Evolutionary conservation across 2,797 vertebrate species (phyloP).

Genomic region (Enteromius thamalakanensis): DNA sequence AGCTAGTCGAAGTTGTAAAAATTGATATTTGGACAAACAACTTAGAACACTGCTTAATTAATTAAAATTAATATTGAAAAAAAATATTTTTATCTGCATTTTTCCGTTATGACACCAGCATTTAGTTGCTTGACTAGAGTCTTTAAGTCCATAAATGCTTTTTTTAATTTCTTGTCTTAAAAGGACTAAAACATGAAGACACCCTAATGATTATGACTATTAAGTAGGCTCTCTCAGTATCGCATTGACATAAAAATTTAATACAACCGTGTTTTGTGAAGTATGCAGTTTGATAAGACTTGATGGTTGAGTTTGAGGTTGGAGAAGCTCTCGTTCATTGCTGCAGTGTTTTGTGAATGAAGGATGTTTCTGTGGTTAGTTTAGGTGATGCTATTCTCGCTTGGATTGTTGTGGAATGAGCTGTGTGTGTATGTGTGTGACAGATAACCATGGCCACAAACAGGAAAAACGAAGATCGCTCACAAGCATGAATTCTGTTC

Average conservation of each 20-base stretch:
- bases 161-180: neutral
- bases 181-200: neutral
- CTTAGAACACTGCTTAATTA: too few species aligned
- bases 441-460: slow-evolving; percentile 5
- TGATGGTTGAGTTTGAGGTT: neutral
- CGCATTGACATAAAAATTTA: neutral
- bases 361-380: slow-evolving; percentile 10
- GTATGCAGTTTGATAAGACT: neutral
- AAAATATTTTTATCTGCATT: neutral
- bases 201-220: neutral
- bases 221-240: neutral
- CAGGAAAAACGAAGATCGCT: neutral
- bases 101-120: neutral
- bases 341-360: neutral
- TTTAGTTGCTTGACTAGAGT: neutral
- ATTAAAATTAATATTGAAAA: neutral
- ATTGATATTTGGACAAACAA: neutral
- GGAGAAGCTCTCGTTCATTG: neutral
- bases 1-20: neutral
- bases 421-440: neutral
- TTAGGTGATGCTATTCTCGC: neutral
- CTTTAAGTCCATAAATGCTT: neutral
- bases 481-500: neutral
- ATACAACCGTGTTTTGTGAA: neutral
- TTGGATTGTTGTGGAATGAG: neutral